phyloP scores from a whole-genome alignment of 2,888 invertebrate genomes.

The Crocallis elinguaria region DNA sequence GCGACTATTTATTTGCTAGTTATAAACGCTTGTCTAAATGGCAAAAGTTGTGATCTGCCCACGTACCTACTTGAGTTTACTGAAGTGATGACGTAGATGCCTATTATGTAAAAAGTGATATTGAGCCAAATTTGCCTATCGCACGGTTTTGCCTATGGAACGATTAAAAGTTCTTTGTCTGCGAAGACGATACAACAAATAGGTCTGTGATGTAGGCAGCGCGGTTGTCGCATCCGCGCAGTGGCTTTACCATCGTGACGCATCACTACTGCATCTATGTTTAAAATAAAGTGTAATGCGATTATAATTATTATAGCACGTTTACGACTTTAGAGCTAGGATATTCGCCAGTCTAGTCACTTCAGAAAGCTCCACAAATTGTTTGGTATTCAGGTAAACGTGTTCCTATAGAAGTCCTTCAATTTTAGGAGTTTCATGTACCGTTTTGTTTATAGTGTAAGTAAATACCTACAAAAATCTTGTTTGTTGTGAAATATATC shows the following conservation, averaged over 20 bases:
- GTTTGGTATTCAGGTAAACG: not conserved
- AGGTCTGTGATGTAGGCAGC: not conserved
- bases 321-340: slow-evolving; percentile 35
- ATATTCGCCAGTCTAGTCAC: slow-evolving; percentile 1
- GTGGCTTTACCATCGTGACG: slow-evolving; percentile 50
- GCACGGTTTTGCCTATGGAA: not conserved
- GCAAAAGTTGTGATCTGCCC: not conserved
- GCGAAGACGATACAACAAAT: no score
- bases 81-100: slow-evolving; percentile 25
- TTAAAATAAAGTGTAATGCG: slow-evolving; percentile 50
- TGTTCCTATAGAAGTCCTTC: not conserved
- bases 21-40: slow-evolving; percentile 1
- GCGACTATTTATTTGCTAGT: no score
- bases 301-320: slow-evolving; percentile 62
- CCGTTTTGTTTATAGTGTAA: no score
- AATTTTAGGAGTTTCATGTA: no score
- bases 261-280: slow-evolving; percentile 48
- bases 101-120: slow-evolving; percentile 31
- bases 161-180: slow-evolving; percentile 1
- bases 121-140: slow-evolving; percentile 15
- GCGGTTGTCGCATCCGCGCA: slow-evolving; percentile 48
- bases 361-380: not conserved
- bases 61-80: slow-evolving; percentile 1
- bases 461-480: no score
- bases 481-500: no score